These are phyloP conservation scores for Papilio protenor DNA, from an alignment of 2,888 invertebrate species.

Conservation along the genomic window DNA sequence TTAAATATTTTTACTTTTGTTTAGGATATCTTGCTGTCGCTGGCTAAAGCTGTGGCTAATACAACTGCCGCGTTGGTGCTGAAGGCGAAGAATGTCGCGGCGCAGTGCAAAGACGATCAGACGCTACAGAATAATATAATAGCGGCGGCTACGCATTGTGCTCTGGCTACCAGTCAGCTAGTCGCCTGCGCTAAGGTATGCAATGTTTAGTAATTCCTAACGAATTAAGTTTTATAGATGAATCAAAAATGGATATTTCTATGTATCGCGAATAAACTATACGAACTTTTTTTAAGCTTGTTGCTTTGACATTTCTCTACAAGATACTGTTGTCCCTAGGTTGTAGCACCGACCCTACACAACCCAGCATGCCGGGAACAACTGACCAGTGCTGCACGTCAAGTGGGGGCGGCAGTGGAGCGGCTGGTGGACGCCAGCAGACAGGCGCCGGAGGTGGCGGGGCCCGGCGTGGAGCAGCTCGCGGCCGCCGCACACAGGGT, in stretches of 20 bases:
- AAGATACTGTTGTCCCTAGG: constrained; percentile 64
- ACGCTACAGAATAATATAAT: constrained; percentile 94
- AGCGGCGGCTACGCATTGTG: constrained; percentile 98
- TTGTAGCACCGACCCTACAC: constrained; percentile 93
- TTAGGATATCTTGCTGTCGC: constrained; percentile 94
- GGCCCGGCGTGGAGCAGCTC: constrained; percentile 89
- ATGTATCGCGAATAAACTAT: background rate
- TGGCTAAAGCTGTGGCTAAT: constrained; percentile 99
- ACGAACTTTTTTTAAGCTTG: background rate
- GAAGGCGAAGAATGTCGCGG: constrained; percentile 98
- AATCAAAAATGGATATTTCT: no score
- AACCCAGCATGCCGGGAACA: constrained; percentile 95
- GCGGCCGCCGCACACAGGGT: constrained; percentile 94
- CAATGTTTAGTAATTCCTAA: background rate
- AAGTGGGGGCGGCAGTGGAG: constrained; percentile 96
- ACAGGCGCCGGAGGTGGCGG: constrained; percentile 78
- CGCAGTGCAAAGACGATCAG: constrained; percentile 92
- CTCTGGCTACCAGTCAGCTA: constrained; percentile 97
- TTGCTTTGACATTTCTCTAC: background rate
- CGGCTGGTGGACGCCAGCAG: constrained; percentile 91
- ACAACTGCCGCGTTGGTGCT: constrained; percentile 98
- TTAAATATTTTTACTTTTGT: constrained; percentile 1
- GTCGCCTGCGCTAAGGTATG: constrained; percentile 97
- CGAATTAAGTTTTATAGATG: background rate
- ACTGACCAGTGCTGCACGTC: constrained; percentile 95